These are phyloP conservation scores for Epinephelus malabaricus DNA, from an alignment of 2,797 vertebrate genomes.

Conservation along the genomic window DNA sequence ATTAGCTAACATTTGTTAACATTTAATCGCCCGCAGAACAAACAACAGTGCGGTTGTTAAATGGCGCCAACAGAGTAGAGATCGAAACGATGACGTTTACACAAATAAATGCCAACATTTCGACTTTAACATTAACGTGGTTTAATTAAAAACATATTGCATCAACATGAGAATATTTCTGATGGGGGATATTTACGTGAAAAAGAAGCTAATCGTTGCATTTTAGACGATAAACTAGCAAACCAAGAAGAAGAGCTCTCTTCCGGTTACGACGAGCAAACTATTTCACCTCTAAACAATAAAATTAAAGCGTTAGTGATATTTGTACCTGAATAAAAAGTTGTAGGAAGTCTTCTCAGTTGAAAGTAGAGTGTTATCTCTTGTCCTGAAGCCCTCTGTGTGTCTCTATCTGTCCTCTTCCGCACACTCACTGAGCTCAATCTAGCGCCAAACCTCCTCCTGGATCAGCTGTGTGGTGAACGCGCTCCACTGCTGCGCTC, in stretches of 20 bases:
- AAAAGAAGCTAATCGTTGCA: fast-evolving
- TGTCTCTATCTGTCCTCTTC: fast-evolving
- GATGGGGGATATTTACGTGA: fast-evolving
- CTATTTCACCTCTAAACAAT: fast-evolving
- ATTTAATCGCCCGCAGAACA: background rate
- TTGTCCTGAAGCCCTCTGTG: fast-evolving
- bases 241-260: background rate
- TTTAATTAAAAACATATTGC: fast-evolving
- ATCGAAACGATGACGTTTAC: background rate
- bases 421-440: background rate
- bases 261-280: background rate
- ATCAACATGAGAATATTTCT: fast-evolving
- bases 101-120: fast-evolving
- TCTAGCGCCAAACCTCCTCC: constrained; percentile 59
- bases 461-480: constrained; percentile 38
- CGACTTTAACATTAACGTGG: fast-evolving
- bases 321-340: background rate
- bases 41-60: background rate
- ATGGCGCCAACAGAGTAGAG: constrained; percentile 48
- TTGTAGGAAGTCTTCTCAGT: fast-evolving
- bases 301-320: fast-evolving
- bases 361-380: fast-evolving
- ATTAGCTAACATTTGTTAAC: fast-evolving
- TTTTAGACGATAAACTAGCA: background rate
- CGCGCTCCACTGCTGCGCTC: constrained; percentile 23